Evolutionary conservation across 2,888 invertebrate genomes (phyloP), one percentile per base, ranked within the genome.

Genomic region (Antitype chi): DNA sequence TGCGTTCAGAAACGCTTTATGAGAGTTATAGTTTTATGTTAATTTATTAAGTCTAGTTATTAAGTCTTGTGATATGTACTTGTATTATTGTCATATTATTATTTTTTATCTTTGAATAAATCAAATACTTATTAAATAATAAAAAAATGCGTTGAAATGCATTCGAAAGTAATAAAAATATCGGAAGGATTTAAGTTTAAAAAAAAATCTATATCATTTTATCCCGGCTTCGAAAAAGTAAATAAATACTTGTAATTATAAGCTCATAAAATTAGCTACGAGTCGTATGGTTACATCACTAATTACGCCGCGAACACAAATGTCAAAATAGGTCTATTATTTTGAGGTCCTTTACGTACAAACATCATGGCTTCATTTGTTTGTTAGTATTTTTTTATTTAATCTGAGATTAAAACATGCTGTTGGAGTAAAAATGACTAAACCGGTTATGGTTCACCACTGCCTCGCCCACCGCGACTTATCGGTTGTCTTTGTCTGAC

Each of bases 381-480:
- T 70, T 70, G 59, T 70, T 70, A 70, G 70, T 70, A 70, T 70
- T 70, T 70, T 70, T 70, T 70, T 70, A 70, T 70, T 70, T 70
- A 70, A 70, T 70, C 70, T 70, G 70, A 70, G 59, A 70, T 70
- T 70, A 70, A 70, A 70, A 70, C 70, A 70, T 70, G 70, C 70
- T 70, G 70, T 70, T 70, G 70, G 70, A 70, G 70, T 70, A 70
- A 70, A 70, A 70, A 70, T 70, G 70, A 70, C 70, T 70, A 70
- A 70, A 70, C 70, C 70, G 70, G 70, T 70, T 70, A 70, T 70
- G 70, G 70, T 70, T 70, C 70, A 70, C 70, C 70, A 70, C 70
- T 71, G 70, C 70, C 70, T 71, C 70, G 70, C 70, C 70, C 70
- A 70, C 70, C 70, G 70, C 70, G 70, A 70, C 70, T 70, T 70